Percentiles rank a stretch among this genome's conserved stretches.
Evolutionary conservation across 2,797 vertebrate genomes (phyloP).

Genomic region (Tapirus indicus): DNA sequence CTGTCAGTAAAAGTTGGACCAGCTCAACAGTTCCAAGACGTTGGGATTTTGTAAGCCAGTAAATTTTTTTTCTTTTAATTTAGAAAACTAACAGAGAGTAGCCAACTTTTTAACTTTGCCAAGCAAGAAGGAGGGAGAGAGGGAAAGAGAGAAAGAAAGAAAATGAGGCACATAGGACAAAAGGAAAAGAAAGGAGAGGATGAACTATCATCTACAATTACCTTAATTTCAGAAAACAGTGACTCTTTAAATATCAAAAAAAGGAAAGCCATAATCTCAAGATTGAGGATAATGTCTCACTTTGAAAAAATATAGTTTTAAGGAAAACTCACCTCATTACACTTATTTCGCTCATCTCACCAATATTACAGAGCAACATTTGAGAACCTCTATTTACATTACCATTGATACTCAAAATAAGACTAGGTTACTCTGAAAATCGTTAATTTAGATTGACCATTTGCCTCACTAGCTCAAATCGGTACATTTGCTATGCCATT

Average conservation of each 20-base stretch:
- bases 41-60: accelerated
- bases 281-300: not conserved
- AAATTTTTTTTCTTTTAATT: not conserved
- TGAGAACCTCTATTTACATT: not conserved
- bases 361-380: not conserved
- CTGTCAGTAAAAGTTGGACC: no score
- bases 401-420: not conserved
- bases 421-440: not conserved
- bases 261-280: not conserved
- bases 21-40: not conserved
- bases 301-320: not conserved
- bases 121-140: not conserved
- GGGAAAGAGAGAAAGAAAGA: not conserved
- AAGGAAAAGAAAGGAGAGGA: not conserved
- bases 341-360: not conserved
- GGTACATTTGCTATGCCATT: not conserved
- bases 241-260: not conserved
- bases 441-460: not conserved
- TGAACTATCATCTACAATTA: not conserved
- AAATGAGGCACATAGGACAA: not conserved
- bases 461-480: not conserved
- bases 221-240: not conserved
- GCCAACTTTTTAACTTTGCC: not conserved
- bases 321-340: not conserved
- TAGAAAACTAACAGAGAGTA: not conserved